Base-by-base conservation (phyloP, 1,140 invertebrate genomes). In the Pomacea maculata region DNA sequence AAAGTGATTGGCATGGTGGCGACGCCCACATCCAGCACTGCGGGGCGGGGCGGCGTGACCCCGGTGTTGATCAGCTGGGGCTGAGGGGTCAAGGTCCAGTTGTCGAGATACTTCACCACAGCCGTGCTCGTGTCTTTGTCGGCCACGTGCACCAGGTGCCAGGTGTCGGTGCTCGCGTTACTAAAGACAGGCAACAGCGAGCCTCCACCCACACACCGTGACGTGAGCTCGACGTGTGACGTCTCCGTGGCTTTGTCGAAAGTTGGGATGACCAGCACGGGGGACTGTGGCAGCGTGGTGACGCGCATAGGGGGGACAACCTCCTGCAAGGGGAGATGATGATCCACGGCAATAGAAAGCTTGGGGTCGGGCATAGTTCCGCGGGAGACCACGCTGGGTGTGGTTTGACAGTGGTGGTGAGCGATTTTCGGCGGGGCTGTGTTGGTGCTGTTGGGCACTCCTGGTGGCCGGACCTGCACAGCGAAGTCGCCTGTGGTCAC, bases 51-150 rank as follows among this genome's bases (percentile, higher is more conserved):
- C 9, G 89, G 87, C 8, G 86, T 85, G 45, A 88, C 86, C 21
- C 88, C 88, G 2, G 88, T 89, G 81, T 87, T 87, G 61, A 89
- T 81, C 73, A 87, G 71, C 55, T 86, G 84, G 21, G 87, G 85
- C 14, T 63, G 73, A 14, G 70, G 55, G 11, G 89, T 89, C 57
- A 79, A 79, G 14, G 89, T 89, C 89, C 89, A 90, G 29, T 85
- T 80, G 45, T 90, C 88, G 15, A 82, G 68, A 17, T 65, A 82
- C 29, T 84, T 73, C 19, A 78, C 73, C 2, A 68, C 65, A 29
- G 63, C 45, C 11, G 89, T 90, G 9, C 79, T 72, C 2, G 88
- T 90, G 78, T 90, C 88, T 75, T 86, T 87, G 64, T 88, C 87
- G 71, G 68, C 80, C n/a, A 83, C 67, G 80, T n/a, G 84, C 82